Evolutionary conservation across 2,888 invertebrate species (phyloP).

Genomic region (Caenorhabditis becei): DNA sequence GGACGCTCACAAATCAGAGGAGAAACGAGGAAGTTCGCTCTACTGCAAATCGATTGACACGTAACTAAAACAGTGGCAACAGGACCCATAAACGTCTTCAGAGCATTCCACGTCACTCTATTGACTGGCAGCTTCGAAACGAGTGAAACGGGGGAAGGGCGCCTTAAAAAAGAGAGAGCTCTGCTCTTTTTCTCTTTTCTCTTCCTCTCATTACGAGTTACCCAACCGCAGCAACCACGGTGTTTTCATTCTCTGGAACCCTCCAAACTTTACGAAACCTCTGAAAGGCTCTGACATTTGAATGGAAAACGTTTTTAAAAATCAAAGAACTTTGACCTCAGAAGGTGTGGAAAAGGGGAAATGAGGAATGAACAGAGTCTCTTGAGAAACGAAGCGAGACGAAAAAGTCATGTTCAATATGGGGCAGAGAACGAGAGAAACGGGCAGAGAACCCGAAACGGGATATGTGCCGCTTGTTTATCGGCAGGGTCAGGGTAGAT

Average conservation of each 20-base stretch:
- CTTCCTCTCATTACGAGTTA: background rate
- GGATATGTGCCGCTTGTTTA: constrained; percentile 31
- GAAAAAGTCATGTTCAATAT: constrained; percentile 24
- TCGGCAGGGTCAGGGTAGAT: constrained; percentile 10
- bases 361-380: background rate
- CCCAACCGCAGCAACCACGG: background rate
- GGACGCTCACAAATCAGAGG: too few relatives aligned
- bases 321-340: background rate
- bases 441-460: constrained; percentile 40
- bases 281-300: too few relatives aligned
- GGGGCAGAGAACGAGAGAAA: constrained; percentile 8
- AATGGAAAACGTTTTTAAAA: too few relatives aligned
- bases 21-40: too few relatives aligned
- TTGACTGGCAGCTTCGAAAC: too few relatives aligned
- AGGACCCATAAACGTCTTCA: too few relatives aligned
- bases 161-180: too few relatives aligned
- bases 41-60: too few relatives aligned
- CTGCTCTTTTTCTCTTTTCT: background rate
- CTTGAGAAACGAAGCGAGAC: constrained; percentile 5
- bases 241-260: background rate
- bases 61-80: too few relatives aligned
- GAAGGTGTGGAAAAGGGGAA: background rate
- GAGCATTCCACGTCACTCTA: too few relatives aligned
- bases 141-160: too few relatives aligned
- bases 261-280: too few relatives aligned